phyloP scores from a whole-genome alignment of 2,888 invertebrate species.

The Sphaerolaimus hirsutus region DNA sequence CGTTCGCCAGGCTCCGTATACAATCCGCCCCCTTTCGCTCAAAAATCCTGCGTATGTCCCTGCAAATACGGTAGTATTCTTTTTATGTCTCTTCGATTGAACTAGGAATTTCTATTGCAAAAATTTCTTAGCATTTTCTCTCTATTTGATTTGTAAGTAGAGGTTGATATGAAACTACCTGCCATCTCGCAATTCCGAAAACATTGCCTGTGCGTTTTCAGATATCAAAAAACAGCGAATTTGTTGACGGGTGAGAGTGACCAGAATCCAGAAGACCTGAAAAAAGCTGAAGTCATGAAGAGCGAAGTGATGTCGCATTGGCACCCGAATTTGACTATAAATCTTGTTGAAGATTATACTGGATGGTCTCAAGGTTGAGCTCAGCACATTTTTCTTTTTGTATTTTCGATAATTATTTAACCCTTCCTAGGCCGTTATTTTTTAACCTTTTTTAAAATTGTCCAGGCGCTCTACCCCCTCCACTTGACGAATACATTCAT shows the following conservation, averaged over 20 bases:
- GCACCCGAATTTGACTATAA: conserved; percentile 93
- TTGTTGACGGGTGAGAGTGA: conserved; percentile 53
- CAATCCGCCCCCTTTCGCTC: too few species aligned
- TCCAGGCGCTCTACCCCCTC: conserved; percentile 12
- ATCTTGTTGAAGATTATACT: conserved; percentile 79
- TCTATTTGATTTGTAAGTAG: too few species aligned
- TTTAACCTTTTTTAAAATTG: background rate
- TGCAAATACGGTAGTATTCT: too few species aligned
- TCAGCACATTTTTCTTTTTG: background rate
- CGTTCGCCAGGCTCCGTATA: too few species aligned
- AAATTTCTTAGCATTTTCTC: too few species aligned
- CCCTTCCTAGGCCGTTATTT: background rate
- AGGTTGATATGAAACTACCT: too few species aligned
- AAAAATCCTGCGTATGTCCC: too few species aligned
- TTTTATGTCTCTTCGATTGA: too few species aligned
- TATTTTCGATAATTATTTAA: background rate
- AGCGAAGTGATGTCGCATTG: conserved; percentile 81
- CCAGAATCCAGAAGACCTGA: conserved; percentile 21
- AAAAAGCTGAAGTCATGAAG: conserved; percentile 34
- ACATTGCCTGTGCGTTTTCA: too few species aligned
- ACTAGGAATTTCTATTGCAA: too few species aligned
- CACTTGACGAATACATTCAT: conserved; percentile 9
- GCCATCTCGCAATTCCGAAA: too few species aligned
- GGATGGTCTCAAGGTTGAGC: conserved; percentile 65
- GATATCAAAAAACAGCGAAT: conserved; percentile 62